Conservation (phyloP, 2,888 invertebrate genomes). For the Molorchus minor region DNA sequence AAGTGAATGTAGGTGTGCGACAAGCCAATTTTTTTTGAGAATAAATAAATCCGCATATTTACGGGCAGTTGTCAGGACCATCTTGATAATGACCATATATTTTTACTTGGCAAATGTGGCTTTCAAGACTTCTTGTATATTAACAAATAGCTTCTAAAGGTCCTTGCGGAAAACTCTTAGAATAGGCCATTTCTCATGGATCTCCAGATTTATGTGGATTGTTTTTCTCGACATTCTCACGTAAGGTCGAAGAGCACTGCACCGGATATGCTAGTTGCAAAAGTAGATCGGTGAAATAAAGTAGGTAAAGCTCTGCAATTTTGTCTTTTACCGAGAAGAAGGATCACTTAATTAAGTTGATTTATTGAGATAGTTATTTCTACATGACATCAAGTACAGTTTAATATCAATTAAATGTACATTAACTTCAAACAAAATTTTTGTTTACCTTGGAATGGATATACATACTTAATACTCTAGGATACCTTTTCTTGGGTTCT, state of each 20-base stretch:
- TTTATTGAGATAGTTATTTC: too few species aligned
- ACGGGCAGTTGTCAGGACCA: constrained; percentile 23
- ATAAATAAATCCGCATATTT: constrained; percentile 27
- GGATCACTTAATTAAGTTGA: too few species aligned
- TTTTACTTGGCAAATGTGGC: constrained; percentile 26
- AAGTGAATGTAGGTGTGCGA: constrained; percentile 8
- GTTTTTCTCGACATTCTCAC: constrained; percentile 16
- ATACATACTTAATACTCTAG: background rate
- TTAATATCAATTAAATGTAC: too few species aligned
- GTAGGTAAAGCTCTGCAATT: too few species aligned
- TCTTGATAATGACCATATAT: constrained; percentile 25
- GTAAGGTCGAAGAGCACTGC: constrained; percentile 1
- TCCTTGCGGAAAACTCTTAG: constrained; percentile 25
- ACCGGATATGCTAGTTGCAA: background rate
- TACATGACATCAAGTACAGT: too few species aligned
- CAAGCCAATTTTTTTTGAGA: constrained; percentile 20
- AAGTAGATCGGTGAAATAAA: too few species aligned
- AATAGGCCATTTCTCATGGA: constrained; percentile 26
- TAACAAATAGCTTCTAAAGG: constrained; percentile 26
- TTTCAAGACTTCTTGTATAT: constrained; percentile 27
- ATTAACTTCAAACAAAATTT: too few species aligned
- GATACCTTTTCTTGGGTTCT: background rate
- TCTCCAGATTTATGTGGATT: constrained; percentile 21
- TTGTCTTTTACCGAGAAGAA: too few species aligned
- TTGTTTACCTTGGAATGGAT: too few species aligned